A percentile compares a stretch with the other conserved stretches of the same genome.
phyloP scores from a whole-genome alignment of 2,888 invertebrate genomes.

The Sarcophaga carnaria region DNA sequence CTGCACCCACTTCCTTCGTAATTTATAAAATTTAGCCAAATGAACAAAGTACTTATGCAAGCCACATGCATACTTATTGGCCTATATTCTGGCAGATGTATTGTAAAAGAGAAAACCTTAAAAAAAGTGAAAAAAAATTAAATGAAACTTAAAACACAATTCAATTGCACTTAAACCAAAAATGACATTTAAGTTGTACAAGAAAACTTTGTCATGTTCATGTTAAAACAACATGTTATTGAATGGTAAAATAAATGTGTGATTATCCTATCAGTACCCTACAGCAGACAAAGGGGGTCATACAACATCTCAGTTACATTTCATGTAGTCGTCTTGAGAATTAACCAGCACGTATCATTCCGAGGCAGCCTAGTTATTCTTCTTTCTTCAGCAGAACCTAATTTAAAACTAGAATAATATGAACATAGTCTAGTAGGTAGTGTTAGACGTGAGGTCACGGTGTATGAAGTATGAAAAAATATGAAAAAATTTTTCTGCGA shows the following conservation, averaged over 20 bases:
- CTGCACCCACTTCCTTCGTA: neutral
- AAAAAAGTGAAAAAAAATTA: neutral
- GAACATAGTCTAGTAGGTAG: too few relatives aligned
- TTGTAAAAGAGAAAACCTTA: conserved; percentile 5
- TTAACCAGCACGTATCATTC: too few relatives aligned
- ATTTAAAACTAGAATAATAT: too few relatives aligned
- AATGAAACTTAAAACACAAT: conserved; percentile 11
- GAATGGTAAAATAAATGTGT: conserved; percentile 1
- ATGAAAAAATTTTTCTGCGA: too few relatives aligned
- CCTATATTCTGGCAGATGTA: too few relatives aligned
- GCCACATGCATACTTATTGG: too few relatives aligned
- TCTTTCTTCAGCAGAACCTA: too few relatives aligned
- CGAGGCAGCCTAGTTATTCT: too few relatives aligned
- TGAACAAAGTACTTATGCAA: conserved; percentile 24
- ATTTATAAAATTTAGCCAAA: neutral
- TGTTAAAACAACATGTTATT: conserved; percentile 37
- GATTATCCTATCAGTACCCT: neutral
- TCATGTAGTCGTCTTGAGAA: too few relatives aligned
- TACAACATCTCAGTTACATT: neutral
- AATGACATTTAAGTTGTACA: conserved; percentile 30
- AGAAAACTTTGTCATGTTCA: conserved; percentile 38
- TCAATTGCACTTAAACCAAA: conserved; percentile 51
- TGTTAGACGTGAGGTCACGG: too few relatives aligned
- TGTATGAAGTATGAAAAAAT: too few relatives aligned
- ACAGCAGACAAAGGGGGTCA: neutral